Evolutionary conservation across 2,888 invertebrate genomes (phyloP).

Genomic region (Cyaniris semiargus): DNA sequence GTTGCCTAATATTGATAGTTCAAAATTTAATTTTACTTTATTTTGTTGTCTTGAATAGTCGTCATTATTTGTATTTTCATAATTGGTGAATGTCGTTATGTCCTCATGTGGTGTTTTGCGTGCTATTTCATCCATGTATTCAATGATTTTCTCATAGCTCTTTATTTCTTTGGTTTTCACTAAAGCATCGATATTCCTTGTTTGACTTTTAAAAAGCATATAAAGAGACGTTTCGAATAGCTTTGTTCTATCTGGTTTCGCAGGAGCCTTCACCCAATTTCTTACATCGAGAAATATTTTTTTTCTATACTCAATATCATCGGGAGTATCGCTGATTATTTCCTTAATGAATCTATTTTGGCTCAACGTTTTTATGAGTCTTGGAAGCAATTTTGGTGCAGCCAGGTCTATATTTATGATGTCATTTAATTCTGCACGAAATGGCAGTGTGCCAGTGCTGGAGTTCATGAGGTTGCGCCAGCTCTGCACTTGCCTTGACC

Average conservation of each 20-base stretch:
- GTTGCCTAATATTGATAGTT: not conserved
- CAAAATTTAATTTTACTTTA: not conserved
- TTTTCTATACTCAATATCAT: conserved; percentile 52
- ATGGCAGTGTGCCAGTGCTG: conserved; percentile 47
- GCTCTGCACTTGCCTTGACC: conserved; percentile 45
- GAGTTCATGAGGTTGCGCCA: conserved; percentile 60
- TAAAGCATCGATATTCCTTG: conserved; percentile 62
- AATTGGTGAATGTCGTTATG: conserved; percentile 44
- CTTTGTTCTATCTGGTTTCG: conserved; percentile 51
- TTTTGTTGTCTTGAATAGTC: not conserved
- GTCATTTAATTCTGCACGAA: conserved; percentile 49
- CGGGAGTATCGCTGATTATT: conserved; percentile 53
- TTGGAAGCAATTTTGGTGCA: conserved; percentile 58
- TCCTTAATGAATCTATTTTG: conserved; percentile 57
- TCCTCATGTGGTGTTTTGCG: conserved; percentile 52
- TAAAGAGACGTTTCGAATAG: conserved; percentile 61
- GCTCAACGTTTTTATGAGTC: conserved; percentile 60
- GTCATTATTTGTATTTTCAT: conserved; percentile 33
- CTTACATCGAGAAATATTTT: conserved; percentile 52
- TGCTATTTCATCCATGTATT: conserved; percentile 66
- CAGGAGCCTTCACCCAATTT: conserved; percentile 54
- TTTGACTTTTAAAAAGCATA: conserved; percentile 52
- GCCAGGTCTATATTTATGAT: conserved; percentile 52
- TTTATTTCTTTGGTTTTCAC: conserved; percentile 61
- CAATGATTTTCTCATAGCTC: conserved; percentile 61